Evolutionary conservation across 2,113 vertebrate genomes (phyloP).

Genomic region (Rhynchomys soricoides): DNA sequence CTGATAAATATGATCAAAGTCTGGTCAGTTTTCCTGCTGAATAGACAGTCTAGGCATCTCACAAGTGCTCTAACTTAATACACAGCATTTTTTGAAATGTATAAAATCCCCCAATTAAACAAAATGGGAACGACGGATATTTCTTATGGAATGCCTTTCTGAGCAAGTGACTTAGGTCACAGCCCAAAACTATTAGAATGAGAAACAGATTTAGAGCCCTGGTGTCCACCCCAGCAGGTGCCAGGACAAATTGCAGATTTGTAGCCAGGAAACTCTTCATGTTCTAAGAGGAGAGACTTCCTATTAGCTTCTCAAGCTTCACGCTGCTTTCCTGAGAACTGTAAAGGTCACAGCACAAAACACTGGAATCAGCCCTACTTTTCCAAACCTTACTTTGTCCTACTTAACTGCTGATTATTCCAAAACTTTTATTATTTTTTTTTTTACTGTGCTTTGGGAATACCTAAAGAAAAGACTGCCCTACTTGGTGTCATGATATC

Average conservation of each 20-base stretch:
- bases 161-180: background rate
- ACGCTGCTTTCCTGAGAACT: conserved; percentile 56
- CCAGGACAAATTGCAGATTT: conserved; percentile 50
- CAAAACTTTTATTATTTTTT: background rate
- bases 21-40: background rate
- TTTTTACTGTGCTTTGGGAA: background rate
- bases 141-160: background rate
- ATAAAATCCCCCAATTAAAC: background rate
- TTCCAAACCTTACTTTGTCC: conserved; percentile 17
- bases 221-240: conserved; percentile 48
- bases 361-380: background rate
- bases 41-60: background rate
- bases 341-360: background rate
- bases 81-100: background rate
- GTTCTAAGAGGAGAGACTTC: background rate
- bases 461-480: background rate
- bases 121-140: background rate
- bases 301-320: conserved; percentile 17
- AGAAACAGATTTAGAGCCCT: background rate
- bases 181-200: background rate
- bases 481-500: background rate
- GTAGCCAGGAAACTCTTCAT: conserved; percentile 29
- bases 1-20: conserved; percentile 14
- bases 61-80: background rate
- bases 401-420: background rate